These are phyloP conservation scores for Heliocidaris erythrogramma DNA, from an alignment of 35 echinoderm and acorn worm species.

Conservation along the genomic window DNA sequence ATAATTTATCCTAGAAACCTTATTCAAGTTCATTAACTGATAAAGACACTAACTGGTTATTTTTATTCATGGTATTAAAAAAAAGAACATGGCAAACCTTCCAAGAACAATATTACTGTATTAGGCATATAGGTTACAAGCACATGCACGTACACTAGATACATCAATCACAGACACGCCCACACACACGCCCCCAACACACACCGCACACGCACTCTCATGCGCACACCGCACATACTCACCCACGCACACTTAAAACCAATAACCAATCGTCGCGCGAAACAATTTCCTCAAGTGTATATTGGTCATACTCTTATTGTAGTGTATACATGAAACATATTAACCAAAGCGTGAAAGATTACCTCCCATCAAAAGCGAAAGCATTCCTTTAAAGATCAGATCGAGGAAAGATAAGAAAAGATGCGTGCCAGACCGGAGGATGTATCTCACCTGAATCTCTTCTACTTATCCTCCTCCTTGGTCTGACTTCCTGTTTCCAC, in stretches of 20 bases:
- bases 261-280: too few relatives aligned
- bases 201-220: background rate
- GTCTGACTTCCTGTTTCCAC: background rate
- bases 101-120: background rate
- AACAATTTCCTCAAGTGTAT: too few relatives aligned
- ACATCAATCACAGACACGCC: background rate
- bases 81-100: background rate
- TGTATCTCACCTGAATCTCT: slow-evolving; percentile 1
- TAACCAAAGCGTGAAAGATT: background rate
- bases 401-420: background rate
- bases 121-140: too few relatives aligned
- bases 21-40: too few relatives aligned
- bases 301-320: background rate
- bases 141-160: background rate
- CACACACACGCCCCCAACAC: background rate
- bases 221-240: too few relatives aligned
- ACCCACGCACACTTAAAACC: too few relatives aligned
- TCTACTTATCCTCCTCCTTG: background rate
- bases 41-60: too few relatives aligned
- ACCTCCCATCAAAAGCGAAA: background rate
- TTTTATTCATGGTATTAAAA: too few relatives aligned
- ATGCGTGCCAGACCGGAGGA: slow-evolving; percentile 5
- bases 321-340: background rate
- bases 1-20: too few relatives aligned
- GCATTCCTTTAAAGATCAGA: background rate